Conservation (phyloP, 2,888 invertebrate genomes). For the Nyleta sp. region DNA sequence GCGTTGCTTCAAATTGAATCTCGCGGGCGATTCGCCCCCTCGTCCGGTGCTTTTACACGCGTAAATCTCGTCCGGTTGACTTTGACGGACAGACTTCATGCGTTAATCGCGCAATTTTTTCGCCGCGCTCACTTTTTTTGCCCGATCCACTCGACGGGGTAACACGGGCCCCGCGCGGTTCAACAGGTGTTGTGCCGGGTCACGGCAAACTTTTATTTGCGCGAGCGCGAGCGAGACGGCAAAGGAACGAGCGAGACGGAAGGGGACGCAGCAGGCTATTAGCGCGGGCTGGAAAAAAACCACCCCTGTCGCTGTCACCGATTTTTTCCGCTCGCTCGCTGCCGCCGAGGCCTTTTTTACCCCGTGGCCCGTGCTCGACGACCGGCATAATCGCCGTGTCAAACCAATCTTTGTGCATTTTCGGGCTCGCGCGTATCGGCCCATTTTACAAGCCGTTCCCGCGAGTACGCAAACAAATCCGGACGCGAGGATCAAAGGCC, state of each 20-base stretch:
- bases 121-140: constrained; percentile 40
- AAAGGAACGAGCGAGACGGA: constrained; percentile 63
- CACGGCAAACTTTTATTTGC: constrained; percentile 81
- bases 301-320: constrained; percentile 75
- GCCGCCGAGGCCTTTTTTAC: constrained; percentile 62
- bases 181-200: constrained; percentile 81
- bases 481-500: too few relatives aligned
- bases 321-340: constrained; percentile 73
- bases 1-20: constrained; percentile 23
- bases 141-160: constrained; percentile 37
- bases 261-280: constrained; percentile 76
- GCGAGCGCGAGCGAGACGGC: constrained; percentile 68
- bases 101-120: constrained; percentile 77
- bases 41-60: constrained; percentile 53
- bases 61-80: constrained; percentile 74
- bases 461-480: too few relatives aligned
- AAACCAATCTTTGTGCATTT: constrained; percentile 58
- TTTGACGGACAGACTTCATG: constrained; percentile 79
- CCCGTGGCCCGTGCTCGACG: constrained; percentile 71
- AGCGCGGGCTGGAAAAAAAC: constrained; percentile 80
- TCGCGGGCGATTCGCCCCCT: constrained; percentile 7
- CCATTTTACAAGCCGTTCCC: constrained; percentile 37
- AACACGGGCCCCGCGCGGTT: constrained; percentile 73
- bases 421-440: constrained; percentile 42
- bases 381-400: constrained; percentile 75